Base-by-base conservation (phyloP, 2,797 vertebrate species). In the Malurus splendens region DNA sequence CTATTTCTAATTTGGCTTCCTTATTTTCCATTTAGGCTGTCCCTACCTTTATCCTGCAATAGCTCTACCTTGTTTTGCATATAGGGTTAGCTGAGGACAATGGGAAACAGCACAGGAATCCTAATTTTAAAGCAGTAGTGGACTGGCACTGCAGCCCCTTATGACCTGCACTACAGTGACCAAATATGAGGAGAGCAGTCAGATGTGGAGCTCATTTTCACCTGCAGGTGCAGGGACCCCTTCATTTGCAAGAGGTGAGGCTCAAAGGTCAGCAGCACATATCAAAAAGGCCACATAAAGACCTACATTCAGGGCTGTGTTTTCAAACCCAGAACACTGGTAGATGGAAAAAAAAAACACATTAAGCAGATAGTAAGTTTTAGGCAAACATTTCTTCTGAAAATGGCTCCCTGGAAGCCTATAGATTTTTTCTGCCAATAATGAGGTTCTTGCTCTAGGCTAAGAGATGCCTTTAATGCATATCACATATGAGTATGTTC, bases 231-330 rank as follows among this genome's bases (percentile, higher is more conserved):
- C 76, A 66, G 86, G 76, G 27, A 84, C 7, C 42, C 73, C 73
- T 77, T 89, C 79, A 54, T 30, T 59, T 64, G 56, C 74, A 76
- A 84, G 77, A 92, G 87, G 78, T 79, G 86, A 94, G 75, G 81
- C 82, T 92, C 89, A 82, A 62, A 93, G 76, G 87, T 91, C 91
- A 81, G 68, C 93, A 92, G 66, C 72, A 92, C 68, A 86, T 79
- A 86, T 93, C 92, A 93, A 94, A 96, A 90, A 73, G 77, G 25
- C 60, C 65, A 89, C 89, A 87, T 87, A 90, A 92, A 94, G 66
- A 80, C 39, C 27, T 16, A 82, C 47, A 92, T 89, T 92, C 64
- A 93, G 61, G 61, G 45, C 71, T 93, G 42, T 72, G 51, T 57
- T 90, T 94, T 93, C 88, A 91, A 89, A 81, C 5, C 4, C 51